Base-by-base conservation (phyloP, 2,888 invertebrate species). In the Euzophera pinguis region DNA sequence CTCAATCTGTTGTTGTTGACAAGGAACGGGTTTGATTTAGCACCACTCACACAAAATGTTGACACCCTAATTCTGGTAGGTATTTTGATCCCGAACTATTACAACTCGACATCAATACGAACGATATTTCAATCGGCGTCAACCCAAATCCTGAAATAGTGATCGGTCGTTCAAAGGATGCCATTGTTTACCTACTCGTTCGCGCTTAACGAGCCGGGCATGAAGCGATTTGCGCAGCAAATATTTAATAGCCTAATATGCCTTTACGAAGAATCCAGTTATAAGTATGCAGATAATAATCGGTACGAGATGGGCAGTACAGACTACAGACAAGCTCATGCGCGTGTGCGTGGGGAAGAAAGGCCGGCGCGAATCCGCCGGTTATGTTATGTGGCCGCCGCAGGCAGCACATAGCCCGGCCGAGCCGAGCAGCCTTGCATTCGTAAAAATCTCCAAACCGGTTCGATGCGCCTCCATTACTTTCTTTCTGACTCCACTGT, bases 401-500 rank as follows among this genome's bases (percentile, higher is more conserved):
- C 80, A 64, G 81, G 78, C 78, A 71, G 81, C 84, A 85, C 80
- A 86, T 84, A 84, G 81, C 75, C 74, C 69, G 73, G 70, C 68
- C 77, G 72, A 69, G 71, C 80, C 77, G 71, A 75, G 78, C 84
- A 85, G 86, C 83, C 89, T 87, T 89, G 90, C 89, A 88, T 90
- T 89, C 89, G 90, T 90, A 90, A 90, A 89, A 90, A 90, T 89
- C 81, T 88, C 73, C 76, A 85, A 90, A 89, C 90, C 89, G 90
- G 89, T 90, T 87, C 81, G 84, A 85, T 84, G 86, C 81, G 86
- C 88, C 86, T 84, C 88, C 88, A 89, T 88, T 88, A 88, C 89
- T 89, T 89, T 89, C 90, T 88, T 89, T 89, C 90, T 87, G 85
- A 84, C 82, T 86, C 87, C 81, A 85, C 75, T 76, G 85, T 84